phyloP scores from a whole-genome alignment of 2,797 vertebrate genomes.

The Acipenser oxyrinchus region DNA sequence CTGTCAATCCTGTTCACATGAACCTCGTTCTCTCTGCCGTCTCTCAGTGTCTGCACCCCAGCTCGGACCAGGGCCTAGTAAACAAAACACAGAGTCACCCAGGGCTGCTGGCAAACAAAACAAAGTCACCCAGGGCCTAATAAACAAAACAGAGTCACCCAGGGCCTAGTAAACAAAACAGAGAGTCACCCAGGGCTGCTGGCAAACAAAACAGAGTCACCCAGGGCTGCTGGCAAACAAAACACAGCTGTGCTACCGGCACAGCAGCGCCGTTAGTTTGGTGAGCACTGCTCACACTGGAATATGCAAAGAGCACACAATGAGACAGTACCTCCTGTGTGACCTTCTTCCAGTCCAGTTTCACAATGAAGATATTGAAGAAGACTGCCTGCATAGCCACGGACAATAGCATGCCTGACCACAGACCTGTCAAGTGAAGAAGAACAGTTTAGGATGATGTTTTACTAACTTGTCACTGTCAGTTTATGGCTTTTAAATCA shows the following conservation, averaged over 20 bases:
- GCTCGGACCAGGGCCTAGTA: conserved; percentile 71
- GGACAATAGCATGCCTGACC: conserved; percentile 68
- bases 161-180: too few species aligned
- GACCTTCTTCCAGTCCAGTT: conserved; percentile 68
- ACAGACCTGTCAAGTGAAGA: conserved; percentile 59
- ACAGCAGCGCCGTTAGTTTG: too few species aligned
- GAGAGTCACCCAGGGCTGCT: too few species aligned
- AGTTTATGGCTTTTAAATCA: too few species aligned
- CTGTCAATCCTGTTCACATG: neutral
- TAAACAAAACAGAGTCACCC: too few species aligned
- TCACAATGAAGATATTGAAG: conserved; percentile 53
- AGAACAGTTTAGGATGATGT: accelerated
- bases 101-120: too few species aligned
- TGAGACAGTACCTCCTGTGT: conserved; percentile 58
- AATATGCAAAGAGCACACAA: neutral
- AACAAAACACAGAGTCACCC: neutral
- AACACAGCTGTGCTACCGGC: too few species aligned
- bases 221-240: too few species aligned
- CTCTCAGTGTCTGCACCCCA: conserved; percentile 39
- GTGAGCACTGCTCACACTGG: neutral
- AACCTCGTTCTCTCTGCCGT: neutral
- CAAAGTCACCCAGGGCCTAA: too few species aligned
- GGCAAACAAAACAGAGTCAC: too few species aligned
- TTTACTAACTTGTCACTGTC: too few species aligned
- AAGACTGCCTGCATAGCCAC: conserved; percentile 57